Base-by-base conservation (phyloP, 2,888 invertebrate genomes). In the Agrilus cyanescens region DNA sequence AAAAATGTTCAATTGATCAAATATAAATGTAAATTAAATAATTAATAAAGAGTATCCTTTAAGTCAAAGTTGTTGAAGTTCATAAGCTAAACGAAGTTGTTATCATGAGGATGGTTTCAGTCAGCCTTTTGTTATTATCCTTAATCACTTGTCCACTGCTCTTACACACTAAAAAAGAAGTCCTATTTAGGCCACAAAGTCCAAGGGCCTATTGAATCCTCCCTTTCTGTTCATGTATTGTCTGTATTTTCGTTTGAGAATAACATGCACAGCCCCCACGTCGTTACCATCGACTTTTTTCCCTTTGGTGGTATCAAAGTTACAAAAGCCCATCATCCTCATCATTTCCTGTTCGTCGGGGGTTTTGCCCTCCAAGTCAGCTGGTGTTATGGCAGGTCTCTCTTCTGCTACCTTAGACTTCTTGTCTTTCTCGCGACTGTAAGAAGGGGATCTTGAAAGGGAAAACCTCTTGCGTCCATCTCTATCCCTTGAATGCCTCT, bases 191-290 rank as follows among this genome's bases (percentile, higher is more conserved):
- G 93, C 91, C 51, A 96, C 93, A 71, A 94, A 94, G 69, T 98
- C 97, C 50, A 98, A 70, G 32, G 97, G 97, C 61, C 97, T 76
- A 69, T 98, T 98, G 69, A 98, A 98, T 42, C 97, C 98, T 49
- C 98, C 98, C 68, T 95, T 93, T 48, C 98, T 78, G 69, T 98
- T 98, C 98, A 98, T 98, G 64, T 98, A 98, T 70, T 98, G 97
- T 56, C 96, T 81, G 66, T 95, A 96, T 70, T 95, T 91, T 56
- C 97, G 74, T 70, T 96, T 95, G 46, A 95, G 76, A 49, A 94
- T 91, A 44, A 96, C 90, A 65, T 96, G 95, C 49, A 95, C 94
- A 20, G 84, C 87, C n/a, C 93, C 94, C 41, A 81, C 81, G 56
- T 94, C 88, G 62, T 97, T 97, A 25, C 90, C 93, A 1, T 85